A percentile compares a stretch with the other conserved stretches of the same genome.
phyloP scores from a whole-genome alignment of 2,113 vertebrate genomes.

The Chaetodon auriga region DNA sequence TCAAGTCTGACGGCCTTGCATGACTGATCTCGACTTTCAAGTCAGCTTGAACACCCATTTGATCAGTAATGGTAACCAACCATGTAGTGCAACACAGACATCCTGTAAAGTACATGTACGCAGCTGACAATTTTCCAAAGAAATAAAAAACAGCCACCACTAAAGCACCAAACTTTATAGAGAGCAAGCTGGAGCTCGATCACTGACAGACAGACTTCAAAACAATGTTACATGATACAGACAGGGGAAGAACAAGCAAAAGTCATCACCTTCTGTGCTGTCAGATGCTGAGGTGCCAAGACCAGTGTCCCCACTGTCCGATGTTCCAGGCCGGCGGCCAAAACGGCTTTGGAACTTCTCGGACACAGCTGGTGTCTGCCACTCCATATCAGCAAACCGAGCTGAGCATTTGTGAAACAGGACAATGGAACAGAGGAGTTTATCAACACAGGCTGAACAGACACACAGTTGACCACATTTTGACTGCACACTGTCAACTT shows the following conservation, averaged over 20 bases:
- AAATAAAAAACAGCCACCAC: not conserved
- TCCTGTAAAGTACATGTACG: not conserved
- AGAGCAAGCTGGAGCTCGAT: not conserved
- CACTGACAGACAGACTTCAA: slow-evolving; percentile 5
- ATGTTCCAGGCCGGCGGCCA: slow-evolving; percentile 84
- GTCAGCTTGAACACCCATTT: not conserved
- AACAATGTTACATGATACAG: slow-evolving; percentile 41
- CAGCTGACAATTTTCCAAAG: not conserved
- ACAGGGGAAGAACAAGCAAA: slow-evolving; percentile 39
- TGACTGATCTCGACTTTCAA: slow-evolving; percentile 7
- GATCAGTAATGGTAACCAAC: not conserved
- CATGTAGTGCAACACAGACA: not conserved
- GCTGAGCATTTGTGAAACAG: slow-evolving; percentile 55
- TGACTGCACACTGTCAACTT: slow-evolving; percentile 23
- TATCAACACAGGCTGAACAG: slow-evolving; percentile 12
- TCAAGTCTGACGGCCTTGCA: not conserved
- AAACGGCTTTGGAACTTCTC: slow-evolving; percentile 87
- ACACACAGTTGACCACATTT: not conserved
- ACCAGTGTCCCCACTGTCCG: slow-evolving; percentile 86
- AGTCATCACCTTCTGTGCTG: slow-evolving; percentile 89
- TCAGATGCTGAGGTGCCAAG: slow-evolving; percentile 89
- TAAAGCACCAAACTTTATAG: not conserved
- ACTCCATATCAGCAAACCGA: slow-evolving; percentile 86
- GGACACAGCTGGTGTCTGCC: slow-evolving; percentile 89
- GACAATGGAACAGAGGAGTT: slow-evolving; percentile 16